Percentiles rank a stretch among this genome's conserved stretches.
Evolutionary conservation across 2,113 vertebrate species (phyloP).

Genomic region (Sturnira hondurensis): DNA sequence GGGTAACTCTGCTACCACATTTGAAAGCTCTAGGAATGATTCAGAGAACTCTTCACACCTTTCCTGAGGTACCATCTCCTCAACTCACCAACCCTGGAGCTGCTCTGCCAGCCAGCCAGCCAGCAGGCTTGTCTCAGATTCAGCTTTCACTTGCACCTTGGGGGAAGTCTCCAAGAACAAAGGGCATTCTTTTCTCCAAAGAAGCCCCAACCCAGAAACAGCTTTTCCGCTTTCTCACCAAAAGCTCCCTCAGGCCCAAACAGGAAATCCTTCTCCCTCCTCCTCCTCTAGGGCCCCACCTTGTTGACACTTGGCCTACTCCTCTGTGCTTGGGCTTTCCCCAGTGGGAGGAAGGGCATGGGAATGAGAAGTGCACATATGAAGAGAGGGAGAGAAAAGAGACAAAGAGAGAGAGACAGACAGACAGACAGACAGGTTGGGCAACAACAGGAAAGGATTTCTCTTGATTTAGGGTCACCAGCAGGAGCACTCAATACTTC

Average conservation of each 20-base stretch:
- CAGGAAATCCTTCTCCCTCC: neutral
- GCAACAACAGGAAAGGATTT: neutral
- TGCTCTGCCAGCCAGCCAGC: neutral
- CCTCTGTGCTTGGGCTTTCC: neutral
- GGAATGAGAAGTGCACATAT: neutral
- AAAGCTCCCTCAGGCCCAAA: neutral
- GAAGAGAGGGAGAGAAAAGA: neutral
- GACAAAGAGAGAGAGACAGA: neutral
- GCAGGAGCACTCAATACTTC: neutral
- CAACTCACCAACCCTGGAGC: neutral
- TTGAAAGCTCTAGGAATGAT: neutral
- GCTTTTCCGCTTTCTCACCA: neutral
- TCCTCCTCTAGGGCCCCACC: neutral
- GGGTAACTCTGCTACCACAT: neutral
- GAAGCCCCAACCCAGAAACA: neutral
- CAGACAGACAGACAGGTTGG: neutral
- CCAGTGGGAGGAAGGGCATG: too few relatives aligned
- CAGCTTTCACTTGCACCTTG: neutral
- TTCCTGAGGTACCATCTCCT: neutral
- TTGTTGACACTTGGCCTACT: neutral
- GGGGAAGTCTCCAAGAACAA: neutral
- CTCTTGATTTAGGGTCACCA: neutral
- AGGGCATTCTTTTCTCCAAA: neutral
- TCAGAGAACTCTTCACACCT: neutral
- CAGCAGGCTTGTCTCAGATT: neutral